Base-by-base conservation (phyloP, 2,888 invertebrate genomes). In the Tribolium freemani region DNA sequence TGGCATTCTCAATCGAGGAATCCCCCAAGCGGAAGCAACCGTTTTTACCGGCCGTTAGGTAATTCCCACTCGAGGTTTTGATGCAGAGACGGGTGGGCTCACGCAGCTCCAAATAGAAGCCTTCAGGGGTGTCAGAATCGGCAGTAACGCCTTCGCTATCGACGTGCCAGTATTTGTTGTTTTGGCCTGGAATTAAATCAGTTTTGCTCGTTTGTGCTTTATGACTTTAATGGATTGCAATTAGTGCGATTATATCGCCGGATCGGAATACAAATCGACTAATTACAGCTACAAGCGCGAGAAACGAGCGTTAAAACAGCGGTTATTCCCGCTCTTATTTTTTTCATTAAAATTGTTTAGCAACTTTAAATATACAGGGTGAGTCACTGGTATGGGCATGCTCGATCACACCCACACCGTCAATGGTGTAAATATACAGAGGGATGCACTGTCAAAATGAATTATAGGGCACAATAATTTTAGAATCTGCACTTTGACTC, bases 61-160 rank as follows among this genome's bases (percentile, higher is more conserved):
- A 97, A 83, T 91, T 90, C 21, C 94, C 93, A 80, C 90, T 90
- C 72, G 88, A 88, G 69, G 92, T 91, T 88, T 94, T 96, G 88
- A 98, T 96, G 88, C 95, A 94, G 83, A 98, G 93, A 82, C 96
- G 91, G 76, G 97, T 96, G 30, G 97, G 96, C 87, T 96, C 97
- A 79, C 96, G 92, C 82, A 98, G 90, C 89, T 98, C 97, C 83
- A 98, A 90, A 85, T 94, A 94, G 90, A 98, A 98, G 61, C 95
- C 94, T 82, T 93, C 92, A 11, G 96, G 93, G 13, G 89, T 86
- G 82, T 96, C 96, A 21, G 94, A 91, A 87, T 97, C 97, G 72
- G 96, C 95, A 38, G 93, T 91, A 69, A 98, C 93, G 66, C 93
- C 91, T 86, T 97, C 97, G 80, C 93, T 93, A 84, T 95, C 94